Conservation (phyloP, 2,797 vertebrate species). For the Lepidocolaptes lacrymiger region DNA sequence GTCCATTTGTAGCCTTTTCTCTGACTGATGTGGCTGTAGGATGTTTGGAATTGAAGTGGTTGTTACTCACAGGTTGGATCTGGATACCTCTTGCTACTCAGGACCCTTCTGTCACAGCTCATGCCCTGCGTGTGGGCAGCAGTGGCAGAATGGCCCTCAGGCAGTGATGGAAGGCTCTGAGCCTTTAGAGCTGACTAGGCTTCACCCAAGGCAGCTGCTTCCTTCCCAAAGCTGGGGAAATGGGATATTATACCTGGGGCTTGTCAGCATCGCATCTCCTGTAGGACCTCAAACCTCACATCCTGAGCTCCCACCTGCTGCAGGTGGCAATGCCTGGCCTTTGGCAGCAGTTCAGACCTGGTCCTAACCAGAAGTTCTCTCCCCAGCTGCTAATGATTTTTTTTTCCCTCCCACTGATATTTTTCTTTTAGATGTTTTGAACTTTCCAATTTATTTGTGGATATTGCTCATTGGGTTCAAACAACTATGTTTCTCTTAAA, state of each 20-base stretch:
- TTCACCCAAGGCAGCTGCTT: neutral
- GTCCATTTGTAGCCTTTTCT: conserved; percentile 22
- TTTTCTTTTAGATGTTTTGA: neutral
- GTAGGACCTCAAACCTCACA: fast-evolving
- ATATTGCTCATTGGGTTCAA: neutral
- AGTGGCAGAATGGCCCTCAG: neutral
- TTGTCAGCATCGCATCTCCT: fast-evolving
- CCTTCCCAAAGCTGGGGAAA: neutral
- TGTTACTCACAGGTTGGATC: neutral
- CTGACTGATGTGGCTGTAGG: neutral
- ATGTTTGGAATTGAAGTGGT: neutral
- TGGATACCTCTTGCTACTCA: fast-evolving
- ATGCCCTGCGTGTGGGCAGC: neutral
- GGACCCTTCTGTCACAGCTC: neutral
- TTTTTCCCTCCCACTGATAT: neutral
- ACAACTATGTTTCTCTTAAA: neutral
- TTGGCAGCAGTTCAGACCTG: neutral
- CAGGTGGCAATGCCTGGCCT: neutral
- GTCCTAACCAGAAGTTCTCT: neutral
- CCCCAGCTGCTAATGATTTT: neutral
- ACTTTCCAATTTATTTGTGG: neutral
- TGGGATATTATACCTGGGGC: no score
- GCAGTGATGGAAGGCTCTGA: conserved; percentile 67
- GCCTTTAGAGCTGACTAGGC: neutral
- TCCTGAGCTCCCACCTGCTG: neutral